phyloP scores from a whole-genome alignment of 2,888 invertebrate genomes.

The Chaetogeoica ovagalla region DNA sequence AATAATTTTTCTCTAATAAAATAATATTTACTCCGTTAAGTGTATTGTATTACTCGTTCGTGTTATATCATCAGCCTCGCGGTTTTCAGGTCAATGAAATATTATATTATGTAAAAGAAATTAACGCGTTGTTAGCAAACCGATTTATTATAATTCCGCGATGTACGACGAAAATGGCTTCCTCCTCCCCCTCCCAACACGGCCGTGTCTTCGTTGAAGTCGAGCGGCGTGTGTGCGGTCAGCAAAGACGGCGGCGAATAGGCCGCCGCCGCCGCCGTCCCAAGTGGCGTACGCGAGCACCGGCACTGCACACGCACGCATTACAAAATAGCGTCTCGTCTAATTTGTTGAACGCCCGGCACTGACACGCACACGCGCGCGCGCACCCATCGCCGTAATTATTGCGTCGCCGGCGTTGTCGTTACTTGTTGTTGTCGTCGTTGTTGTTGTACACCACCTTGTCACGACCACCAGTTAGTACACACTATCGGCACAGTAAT shows the following conservation, averaged over 20 bases:
- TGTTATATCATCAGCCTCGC: too few relatives aligned
- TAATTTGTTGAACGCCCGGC: slow-evolving; percentile 10
- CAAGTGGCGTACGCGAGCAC: not conserved
- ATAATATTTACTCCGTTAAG: too few relatives aligned
- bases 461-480: not conserved
- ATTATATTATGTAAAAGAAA: too few relatives aligned
- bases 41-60: too few relatives aligned
- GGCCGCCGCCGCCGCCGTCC: not conserved
- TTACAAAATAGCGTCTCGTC: not conserved
- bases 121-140: too few relatives aligned
- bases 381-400: not conserved
- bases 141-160: not conserved
- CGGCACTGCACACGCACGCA: not conserved
- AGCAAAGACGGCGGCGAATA: not conserved
- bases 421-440: not conserved
- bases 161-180: not conserved
- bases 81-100: too few relatives aligned
- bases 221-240: not conserved
- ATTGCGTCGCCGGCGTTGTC: too few relatives aligned
- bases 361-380: slow-evolving; percentile 3
- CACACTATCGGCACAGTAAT: not conserved
- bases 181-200: too few relatives aligned
- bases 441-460: not conserved
- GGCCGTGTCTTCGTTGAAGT: too few relatives aligned
- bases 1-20: too few relatives aligned